Evolutionary conservation across 2,888 invertebrate species (phyloP).

Genomic region (Oegoconia quadripuncta): DNA sequence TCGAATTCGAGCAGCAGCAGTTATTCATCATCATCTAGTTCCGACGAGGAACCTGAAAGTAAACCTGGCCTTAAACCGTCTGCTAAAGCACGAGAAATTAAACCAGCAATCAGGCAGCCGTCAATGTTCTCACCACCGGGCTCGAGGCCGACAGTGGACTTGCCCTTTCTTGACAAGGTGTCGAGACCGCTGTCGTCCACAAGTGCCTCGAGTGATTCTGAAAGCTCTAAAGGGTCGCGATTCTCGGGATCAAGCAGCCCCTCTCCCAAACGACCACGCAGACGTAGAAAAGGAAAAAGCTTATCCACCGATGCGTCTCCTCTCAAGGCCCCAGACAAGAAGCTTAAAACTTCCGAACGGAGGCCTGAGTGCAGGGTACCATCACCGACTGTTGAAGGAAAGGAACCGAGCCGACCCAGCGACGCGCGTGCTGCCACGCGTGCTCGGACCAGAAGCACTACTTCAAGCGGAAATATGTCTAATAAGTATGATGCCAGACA

Average conservation of each 20-base stretch:
- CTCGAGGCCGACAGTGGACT: conserved; percentile 80
- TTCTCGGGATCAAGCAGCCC: conserved; percentile 62
- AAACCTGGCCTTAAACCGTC: conserved; percentile 59
- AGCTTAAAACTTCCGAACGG: conserved; percentile 91
- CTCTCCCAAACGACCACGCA: conserved; percentile 61
- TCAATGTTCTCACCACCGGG: conserved; percentile 70
- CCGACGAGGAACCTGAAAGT: conserved; percentile 76
- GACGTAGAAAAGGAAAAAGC: conserved; percentile 62
- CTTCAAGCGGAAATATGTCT: conserved; percentile 83
- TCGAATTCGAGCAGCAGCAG: conserved; percentile 77
- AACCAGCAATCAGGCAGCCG: conserved; percentile 50
- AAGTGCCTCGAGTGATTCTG: conserved; percentile 81
- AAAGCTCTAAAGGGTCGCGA: conserved; percentile 65
- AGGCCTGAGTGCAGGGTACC: conserved; percentile 85
- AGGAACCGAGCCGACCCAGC: conserved; percentile 81
- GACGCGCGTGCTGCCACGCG: conserved; percentile 72
- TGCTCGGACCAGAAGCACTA: conserved; percentile 84
- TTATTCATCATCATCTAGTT: conserved; percentile 80
- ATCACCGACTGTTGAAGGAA: conserved; percentile 87
- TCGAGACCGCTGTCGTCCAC: conserved; percentile 83
- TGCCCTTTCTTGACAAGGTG: conserved; percentile 90
- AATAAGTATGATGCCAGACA: conserved; percentile 77
- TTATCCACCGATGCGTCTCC: conserved; percentile 56
- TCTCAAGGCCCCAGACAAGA: conserved; percentile 87
- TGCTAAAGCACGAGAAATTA: conserved; percentile 66